Conservation (phyloP, 2,888 invertebrate species). For the Ophraella communa region DNA sequence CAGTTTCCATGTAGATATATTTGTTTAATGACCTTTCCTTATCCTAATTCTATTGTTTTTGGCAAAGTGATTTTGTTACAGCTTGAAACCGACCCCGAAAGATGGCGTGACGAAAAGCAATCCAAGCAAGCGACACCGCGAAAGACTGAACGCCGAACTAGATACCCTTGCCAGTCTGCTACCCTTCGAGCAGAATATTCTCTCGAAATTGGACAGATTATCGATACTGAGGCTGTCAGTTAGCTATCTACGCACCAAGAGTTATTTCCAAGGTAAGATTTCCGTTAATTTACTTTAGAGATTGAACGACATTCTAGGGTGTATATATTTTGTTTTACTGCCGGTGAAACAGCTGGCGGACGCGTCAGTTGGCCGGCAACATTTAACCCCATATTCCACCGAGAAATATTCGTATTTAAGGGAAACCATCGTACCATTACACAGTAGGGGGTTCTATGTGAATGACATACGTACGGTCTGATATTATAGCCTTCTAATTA, state of each 20-base stretch:
- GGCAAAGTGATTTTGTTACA: slow-evolving; percentile 61
- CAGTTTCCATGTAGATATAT: too few species aligned
- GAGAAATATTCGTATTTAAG: slow-evolving; percentile 1
- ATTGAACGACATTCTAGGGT: slow-evolving; percentile 46
- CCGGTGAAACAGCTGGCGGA: slow-evolving; percentile 41
- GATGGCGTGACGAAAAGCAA: slow-evolving; percentile 96
- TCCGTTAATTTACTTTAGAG: slow-evolving; percentile 39
- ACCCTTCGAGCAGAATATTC: slow-evolving; percentile 97
- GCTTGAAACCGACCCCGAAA: slow-evolving; percentile 93
- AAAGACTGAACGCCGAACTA: slow-evolving; percentile 96
- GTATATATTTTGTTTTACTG: slow-evolving; percentile 32
- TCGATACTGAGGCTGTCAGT: slow-evolving; percentile 97
- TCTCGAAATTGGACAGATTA: slow-evolving; percentile 96
- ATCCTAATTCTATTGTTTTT: too few species aligned
- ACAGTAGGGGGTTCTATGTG: slow-evolving; percentile 34
- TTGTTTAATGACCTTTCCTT: too few species aligned
- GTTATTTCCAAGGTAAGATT: slow-evolving; percentile 96
- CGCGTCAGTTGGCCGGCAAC: slow-evolving; percentile 28
- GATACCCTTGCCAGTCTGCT: slow-evolving; percentile 94
- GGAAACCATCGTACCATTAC: slow-evolving; percentile 41
- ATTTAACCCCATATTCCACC: not conserved
- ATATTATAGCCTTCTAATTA: slow-evolving; percentile 42
- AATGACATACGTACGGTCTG: slow-evolving; percentile 47
- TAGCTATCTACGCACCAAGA: slow-evolving; percentile 97
- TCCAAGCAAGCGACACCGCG: slow-evolving; percentile 97